Base-by-base conservation (phyloP, 2,113 vertebrate genomes). In the Syrrhaptes paradoxus region DNA sequence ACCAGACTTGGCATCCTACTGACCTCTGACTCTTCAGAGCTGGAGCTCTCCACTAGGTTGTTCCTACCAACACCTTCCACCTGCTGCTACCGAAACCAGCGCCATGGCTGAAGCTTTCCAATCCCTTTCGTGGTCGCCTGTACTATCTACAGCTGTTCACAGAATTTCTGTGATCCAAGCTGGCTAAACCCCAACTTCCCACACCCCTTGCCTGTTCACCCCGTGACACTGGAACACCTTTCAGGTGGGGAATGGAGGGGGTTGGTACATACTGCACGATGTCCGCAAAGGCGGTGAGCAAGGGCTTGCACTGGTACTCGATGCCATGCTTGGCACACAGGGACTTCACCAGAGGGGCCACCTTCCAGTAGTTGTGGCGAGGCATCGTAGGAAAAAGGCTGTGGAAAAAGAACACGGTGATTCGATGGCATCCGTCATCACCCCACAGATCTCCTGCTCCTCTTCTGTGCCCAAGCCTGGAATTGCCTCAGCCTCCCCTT, bases 321-420 rank as follows among this genome's bases (percentile, higher is more conserved):
- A 98, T 66, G 13, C 97, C 98, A 0, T 98, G 95, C 62, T 98
- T 98, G 93, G 97, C 96, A 63, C 98, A 98, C 74, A 98, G 80
- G 32, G 98, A 98, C 80, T 57, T 97, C 87, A 98, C 98, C 70
- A 98, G 73, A 31, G 98, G 98, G 2, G 98, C 98, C 63, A 97
- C 98, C 66, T 98, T 98, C 95, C 97, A 94, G 95, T 98, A 98
- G 55, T 98, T 98, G 95, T 98, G 98, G 16, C 97, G 74, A 10
- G 98, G 98, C 98, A 97, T 95, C 5, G 98, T 98, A 19, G 98
- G 98, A 36, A 98, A 98, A 11, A 98, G 97, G 90, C 98, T 98
- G 95, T 5, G 41, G 82, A 86, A 59, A 89, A 58, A 96, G 74
- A 6, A 55, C 5, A 12, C 0, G 18, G 13, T 22, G 24, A 68